Conservation (phyloP, 1,140 invertebrate genomes). For the Drosophila tsacasi region DNA sequence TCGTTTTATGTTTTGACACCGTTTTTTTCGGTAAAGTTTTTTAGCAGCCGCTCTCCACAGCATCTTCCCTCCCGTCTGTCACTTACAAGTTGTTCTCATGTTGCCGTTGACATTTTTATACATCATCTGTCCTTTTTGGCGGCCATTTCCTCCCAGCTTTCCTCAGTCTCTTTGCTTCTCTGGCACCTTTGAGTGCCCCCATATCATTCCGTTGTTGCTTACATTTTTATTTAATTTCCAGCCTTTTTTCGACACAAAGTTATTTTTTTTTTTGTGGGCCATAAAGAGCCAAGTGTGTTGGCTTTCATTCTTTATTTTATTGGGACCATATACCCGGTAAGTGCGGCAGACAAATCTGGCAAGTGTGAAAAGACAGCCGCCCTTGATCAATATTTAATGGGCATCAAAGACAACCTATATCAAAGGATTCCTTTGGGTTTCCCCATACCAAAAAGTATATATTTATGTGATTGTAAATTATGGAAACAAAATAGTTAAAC, state of each 20-base stretch:
- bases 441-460: background rate
- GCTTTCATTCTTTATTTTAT: constrained; percentile 36
- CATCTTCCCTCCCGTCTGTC: constrained; percentile 36
- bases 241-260: constrained; percentile 56
- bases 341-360: constrained; percentile 20
- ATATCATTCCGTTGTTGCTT: constrained; percentile 42
- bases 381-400: constrained; percentile 45
- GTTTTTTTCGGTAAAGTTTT: constrained; percentile 40
- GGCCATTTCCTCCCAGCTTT: background rate
- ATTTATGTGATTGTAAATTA: constrained; percentile 13
- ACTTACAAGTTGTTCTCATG: constrained; percentile 75
- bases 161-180: background rate
- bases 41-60: background rate
- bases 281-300: constrained; percentile 65
- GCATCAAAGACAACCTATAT: constrained; percentile 16
- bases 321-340: constrained; percentile 7
- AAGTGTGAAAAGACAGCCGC: constrained; percentile 21
- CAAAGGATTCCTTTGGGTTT: background rate
- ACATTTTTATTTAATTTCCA: constrained; percentile 74
- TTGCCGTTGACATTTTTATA: constrained; percentile 78
- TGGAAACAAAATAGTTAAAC: constrained; percentile 20
- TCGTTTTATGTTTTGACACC: constrained; percentile 80
- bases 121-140: constrained; percentile 65
- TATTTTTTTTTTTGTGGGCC: constrained; percentile 43
- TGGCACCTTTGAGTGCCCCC: constrained; percentile 35